Evolutionary conservation across 2,797 vertebrate species (phyloP).

Genomic region (Numenius phaeopus): DNA sequence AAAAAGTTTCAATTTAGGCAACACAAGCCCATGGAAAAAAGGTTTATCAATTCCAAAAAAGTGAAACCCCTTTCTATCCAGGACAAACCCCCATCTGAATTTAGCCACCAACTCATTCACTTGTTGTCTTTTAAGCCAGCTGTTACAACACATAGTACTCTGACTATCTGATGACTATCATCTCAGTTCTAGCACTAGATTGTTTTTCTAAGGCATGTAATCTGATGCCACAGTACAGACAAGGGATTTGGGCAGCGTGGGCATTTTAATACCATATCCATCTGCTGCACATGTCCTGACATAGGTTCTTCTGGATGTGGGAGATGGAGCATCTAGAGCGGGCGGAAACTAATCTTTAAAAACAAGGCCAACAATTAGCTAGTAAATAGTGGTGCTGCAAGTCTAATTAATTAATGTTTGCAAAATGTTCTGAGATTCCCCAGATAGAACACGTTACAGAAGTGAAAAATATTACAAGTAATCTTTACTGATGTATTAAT

Average conservation of each 20-base stretch:
- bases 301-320: neutral
- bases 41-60: neutral
- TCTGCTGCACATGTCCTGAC: neutral
- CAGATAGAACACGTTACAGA: neutral
- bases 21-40: neutral
- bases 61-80: neutral
- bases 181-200: neutral
- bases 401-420: constrained; percentile 43
- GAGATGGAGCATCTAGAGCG: neutral
- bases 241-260: neutral
- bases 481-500: neutral
- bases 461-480: constrained; percentile 34
- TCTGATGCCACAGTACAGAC: neutral
- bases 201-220: neutral
- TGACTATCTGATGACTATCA: neutral
- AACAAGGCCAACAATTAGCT: neutral
- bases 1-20: neutral
- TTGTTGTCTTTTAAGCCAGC: neutral
- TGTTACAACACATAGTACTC: neutral
- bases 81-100: neutral
- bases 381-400: constrained; percentile 5
- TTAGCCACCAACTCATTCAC: neutral
- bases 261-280: neutral
- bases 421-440: constrained; percentile 50
- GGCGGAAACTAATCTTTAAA: neutral